Evolutionary conservation across 2,888 invertebrate species (phyloP).

Genomic region (Synergus laeviventris): DNA sequence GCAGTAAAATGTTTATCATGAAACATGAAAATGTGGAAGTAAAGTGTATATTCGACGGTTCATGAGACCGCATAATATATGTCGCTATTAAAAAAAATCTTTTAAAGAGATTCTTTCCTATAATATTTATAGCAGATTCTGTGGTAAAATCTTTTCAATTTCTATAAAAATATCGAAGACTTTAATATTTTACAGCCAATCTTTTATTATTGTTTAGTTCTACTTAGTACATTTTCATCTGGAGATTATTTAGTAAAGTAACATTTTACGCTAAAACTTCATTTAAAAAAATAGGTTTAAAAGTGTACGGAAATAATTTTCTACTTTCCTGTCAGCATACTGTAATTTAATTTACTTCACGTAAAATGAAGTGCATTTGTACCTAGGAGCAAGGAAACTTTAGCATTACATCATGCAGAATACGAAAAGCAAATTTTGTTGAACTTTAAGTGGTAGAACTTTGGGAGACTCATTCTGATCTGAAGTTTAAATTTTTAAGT

Average conservation of each 20-base stretch:
- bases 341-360: conserved; percentile 25
- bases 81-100: background rate
- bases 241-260: background rate
- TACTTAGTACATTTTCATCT: background rate
- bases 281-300: background rate
- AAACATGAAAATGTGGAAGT: conserved; percentile 1
- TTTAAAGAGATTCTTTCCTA: background rate
- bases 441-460: background rate
- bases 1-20: background rate
- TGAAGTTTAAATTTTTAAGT: background rate
- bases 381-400: conserved; percentile 1
- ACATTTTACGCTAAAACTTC: background rate
- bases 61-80: background rate
- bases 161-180: background rate
- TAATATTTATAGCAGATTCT: background rate
- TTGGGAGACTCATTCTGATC: background rate
- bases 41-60: background rate
- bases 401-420: background rate
- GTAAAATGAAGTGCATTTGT: conserved; percentile 16
- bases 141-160: background rate
- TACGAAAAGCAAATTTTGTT: conserved; percentile 14
- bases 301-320: conserved; percentile 1
- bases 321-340: background rate
- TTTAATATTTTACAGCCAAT: background rate
- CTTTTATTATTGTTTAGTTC: too few species aligned